Conservation (phyloP, 35 echinoderm and acorn worm species). For the Ophioderma brevispina region DNA sequence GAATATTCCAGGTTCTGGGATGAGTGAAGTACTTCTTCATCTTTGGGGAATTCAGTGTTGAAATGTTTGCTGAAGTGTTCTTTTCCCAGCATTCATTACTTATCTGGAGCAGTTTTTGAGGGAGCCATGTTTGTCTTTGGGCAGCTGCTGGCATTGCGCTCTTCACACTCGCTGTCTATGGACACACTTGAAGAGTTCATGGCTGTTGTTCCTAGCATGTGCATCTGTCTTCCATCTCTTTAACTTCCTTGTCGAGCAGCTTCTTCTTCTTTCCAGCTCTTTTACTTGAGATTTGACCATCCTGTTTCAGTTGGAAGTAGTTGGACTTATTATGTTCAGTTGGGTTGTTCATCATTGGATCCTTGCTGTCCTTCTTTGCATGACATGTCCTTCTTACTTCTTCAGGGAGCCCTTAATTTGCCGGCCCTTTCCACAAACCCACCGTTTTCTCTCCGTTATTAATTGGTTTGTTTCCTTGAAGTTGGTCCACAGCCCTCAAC, state of each 20-base stretch:
- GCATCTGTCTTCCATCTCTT: too few relatives aligned
- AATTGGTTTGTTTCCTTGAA: too few relatives aligned
- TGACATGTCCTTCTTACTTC: not conserved
- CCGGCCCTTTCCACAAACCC: too few relatives aligned
- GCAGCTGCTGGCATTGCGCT: slow-evolving; percentile 1
- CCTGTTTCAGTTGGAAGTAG: not conserved
- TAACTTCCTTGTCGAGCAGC: too few relatives aligned
- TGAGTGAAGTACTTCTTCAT: not conserved
- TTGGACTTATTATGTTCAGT: not conserved
- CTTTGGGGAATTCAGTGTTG: slow-evolving; percentile 16
- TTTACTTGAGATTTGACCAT: slow-evolving; percentile 12
- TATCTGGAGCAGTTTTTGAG: not conserved
- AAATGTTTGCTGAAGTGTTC: slow-evolving; percentile 33
- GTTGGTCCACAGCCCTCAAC: too few relatives aligned
- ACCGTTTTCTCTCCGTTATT: too few relatives aligned
- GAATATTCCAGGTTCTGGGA: not conserved
- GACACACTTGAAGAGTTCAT: slow-evolving; percentile 6
- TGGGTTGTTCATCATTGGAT: not conserved
- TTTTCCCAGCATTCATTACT: slow-evolving; percentile 21
- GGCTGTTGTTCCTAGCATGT: slow-evolving; percentile 16
- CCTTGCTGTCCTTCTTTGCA: not conserved
- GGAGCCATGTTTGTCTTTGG: not conserved
- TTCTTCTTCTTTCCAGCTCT: not conserved
- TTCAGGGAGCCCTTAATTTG: not conserved
- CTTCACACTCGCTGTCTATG: slow-evolving; percentile 1